Conservation (phyloP, 2,797 vertebrate species). For the Darevskia nairensis region DNA sequence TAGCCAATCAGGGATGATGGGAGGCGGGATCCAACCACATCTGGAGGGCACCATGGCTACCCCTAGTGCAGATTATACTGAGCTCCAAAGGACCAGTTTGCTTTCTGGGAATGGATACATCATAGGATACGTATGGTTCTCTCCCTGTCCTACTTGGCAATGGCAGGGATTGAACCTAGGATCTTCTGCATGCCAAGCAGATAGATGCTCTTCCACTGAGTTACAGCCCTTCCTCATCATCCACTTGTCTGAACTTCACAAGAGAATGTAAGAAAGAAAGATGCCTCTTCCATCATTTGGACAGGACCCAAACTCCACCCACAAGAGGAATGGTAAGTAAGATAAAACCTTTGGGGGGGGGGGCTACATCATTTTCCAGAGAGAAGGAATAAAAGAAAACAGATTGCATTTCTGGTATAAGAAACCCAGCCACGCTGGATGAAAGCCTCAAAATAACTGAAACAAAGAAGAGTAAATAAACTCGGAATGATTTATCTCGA, state of each 20-base stretch:
- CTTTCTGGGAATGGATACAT: too few species aligned
- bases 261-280: not conserved
- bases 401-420: not conserved
- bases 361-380: not conserved
- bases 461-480: conserved; percentile 75
- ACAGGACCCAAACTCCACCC: not conserved
- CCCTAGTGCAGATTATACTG: not conserved
- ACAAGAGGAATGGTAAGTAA: not conserved
- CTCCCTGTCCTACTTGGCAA: too few species aligned
- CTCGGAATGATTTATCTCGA: conserved; percentile 73
- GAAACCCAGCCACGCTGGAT: conserved; percentile 6
- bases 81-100: not conserved
- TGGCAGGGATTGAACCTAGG: too few species aligned
- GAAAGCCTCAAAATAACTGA: conserved; percentile 67
- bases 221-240: not conserved
- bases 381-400: conserved; percentile 1
- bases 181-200: too few species aligned
- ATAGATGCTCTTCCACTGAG: not conserved
- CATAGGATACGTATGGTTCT: too few species aligned
- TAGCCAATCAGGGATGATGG: too few species aligned
- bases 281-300: not conserved
- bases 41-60: too few species aligned
- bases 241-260: not conserved
- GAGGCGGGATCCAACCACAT: too few species aligned
- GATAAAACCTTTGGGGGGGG: not conserved